Evolutionary conservation across 2,113 vertebrate genomes (phyloP).

Genomic region (Setophaga kirtlandii): DNA sequence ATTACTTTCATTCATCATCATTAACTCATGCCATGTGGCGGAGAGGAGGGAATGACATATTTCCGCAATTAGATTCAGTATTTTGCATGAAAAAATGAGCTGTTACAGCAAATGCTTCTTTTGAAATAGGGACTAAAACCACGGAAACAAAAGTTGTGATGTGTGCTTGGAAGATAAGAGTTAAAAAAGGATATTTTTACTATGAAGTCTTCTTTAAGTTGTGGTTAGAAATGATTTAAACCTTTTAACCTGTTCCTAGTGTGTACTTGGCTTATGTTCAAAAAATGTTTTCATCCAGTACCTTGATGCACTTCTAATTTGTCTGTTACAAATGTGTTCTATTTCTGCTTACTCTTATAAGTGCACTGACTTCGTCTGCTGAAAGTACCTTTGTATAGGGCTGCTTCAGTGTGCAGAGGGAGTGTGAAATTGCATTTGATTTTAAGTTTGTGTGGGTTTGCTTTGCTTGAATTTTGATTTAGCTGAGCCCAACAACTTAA

Average conservation of each 20-base stretch:
- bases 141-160: slow-evolving; percentile 47
- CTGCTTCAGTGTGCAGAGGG: background rate
- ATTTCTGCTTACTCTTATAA: background rate
- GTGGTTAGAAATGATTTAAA: slow-evolving; percentile 41
- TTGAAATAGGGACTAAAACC: slow-evolving; percentile 35
- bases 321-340: slow-evolving; percentile 44
- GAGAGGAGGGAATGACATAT: slow-evolving; percentile 63
- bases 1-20: slow-evolving; percentile 78
- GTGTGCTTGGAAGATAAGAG: slow-evolving; percentile 46
- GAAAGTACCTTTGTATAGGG: background rate
- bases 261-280: slow-evolving; percentile 18
- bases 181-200: slow-evolving; percentile 63
- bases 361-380: background rate
- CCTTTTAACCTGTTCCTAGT: slow-evolving; percentile 51
- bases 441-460: background rate
- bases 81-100: slow-evolving; percentile 72
- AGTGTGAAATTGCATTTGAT: slow-evolving; percentile 43
- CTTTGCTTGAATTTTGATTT: slow-evolving; percentile 25
- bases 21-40: slow-evolving; percentile 67
- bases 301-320: slow-evolving; percentile 56
- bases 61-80: slow-evolving; percentile 73
- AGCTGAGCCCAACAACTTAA: slow-evolving; percentile 24
- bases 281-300: slow-evolving; percentile 54
- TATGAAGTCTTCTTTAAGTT: slow-evolving; percentile 57
- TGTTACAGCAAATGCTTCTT: slow-evolving; percentile 60